phyloP scores from a whole-genome alignment of 2,888 invertebrate genomes.

The Spisula subtruncata region DNA sequence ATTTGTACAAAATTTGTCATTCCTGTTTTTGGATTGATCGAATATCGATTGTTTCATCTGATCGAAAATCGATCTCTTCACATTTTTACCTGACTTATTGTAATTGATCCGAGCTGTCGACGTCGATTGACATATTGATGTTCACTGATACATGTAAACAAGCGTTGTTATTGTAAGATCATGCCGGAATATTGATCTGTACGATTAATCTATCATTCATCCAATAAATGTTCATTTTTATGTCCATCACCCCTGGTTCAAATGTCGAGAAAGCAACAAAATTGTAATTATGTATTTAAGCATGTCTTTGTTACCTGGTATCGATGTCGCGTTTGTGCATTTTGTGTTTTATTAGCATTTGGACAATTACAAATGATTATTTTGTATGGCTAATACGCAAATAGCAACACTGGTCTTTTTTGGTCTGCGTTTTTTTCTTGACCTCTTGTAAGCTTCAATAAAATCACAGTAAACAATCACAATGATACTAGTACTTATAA shows the following conservation, averaged over 20 bases:
- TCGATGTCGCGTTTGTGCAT: not conserved
- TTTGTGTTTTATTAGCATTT: not conserved
- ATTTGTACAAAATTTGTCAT: not conserved
- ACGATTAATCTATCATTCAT: not conserved
- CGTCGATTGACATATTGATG: not conserved
- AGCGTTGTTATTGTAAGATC: not conserved
- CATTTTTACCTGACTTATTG: not conserved
- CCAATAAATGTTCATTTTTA: slow-evolving; percentile 14
- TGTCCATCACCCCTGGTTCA: not conserved
- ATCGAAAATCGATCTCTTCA: not conserved
- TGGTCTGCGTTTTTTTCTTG: not conserved
- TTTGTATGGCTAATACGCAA: not conserved
- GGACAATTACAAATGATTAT: not conserved
- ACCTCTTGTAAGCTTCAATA: not conserved
- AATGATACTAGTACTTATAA: no score
- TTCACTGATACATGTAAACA: slow-evolving; percentile 4
- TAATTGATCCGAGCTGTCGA: slow-evolving; percentile 3
- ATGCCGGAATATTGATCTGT: not conserved
- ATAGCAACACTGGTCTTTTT: not conserved
- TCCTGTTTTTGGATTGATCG: not conserved
- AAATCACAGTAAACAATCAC: not conserved
- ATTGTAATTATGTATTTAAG: slow-evolving; percentile 17
- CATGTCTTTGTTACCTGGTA: slow-evolving; percentile 1
- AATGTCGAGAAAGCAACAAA: slow-evolving; percentile 1
- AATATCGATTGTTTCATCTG: slow-evolving; percentile 17